Evolutionary conservation across 2,113 vertebrate genomes (phyloP).

Genomic region (Todiramphus chloris): DNA sequence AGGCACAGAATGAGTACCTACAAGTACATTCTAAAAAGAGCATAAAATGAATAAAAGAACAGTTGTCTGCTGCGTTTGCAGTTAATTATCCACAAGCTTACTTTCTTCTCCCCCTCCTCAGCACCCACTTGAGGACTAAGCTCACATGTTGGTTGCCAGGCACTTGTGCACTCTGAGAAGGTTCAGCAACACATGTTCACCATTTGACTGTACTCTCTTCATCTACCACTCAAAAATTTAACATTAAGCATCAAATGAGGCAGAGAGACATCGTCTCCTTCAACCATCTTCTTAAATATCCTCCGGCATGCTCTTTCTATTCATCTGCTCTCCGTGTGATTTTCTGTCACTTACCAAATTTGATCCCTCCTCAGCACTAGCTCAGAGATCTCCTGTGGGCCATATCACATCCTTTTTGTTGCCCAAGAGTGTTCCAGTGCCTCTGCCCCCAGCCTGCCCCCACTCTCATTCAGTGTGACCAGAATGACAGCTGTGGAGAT

Average conservation of each 20-base stretch:
- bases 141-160: background rate
- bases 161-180: background rate
- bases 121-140: background rate
- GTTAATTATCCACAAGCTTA: constrained; percentile 4
- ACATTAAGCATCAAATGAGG: background rate
- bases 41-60: constrained; percentile 26
- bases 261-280: background rate
- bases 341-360: background rate
- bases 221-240: background rate
- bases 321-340: background rate
- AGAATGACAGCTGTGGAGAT: background rate
- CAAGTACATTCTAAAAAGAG: constrained; percentile 16
- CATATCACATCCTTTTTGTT: background rate
- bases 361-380: background rate
- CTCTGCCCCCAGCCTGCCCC: background rate
- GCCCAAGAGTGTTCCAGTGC: background rate
- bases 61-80: background rate
- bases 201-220: background rate
- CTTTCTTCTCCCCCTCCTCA: background rate
- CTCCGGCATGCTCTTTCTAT: background rate
- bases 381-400: background rate
- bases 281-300: background rate
- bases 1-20: background rate
- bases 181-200: background rate
- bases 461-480: background rate